Conservation (phyloP, 1,140 invertebrate genomes). For the Belonocnema kinseyi region DNA sequence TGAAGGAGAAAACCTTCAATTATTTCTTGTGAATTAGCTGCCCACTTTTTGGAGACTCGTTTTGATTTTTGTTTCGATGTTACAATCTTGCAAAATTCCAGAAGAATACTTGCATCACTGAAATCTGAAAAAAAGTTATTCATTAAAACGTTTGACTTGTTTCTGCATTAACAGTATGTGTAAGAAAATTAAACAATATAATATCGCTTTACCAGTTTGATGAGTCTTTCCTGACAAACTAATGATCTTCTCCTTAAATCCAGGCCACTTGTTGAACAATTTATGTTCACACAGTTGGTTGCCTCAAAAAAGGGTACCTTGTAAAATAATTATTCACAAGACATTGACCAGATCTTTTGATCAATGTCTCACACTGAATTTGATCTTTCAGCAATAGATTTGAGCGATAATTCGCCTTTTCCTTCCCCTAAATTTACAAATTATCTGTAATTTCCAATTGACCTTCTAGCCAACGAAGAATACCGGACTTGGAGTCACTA, state of each 20-base stretch:
- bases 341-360: neutral
- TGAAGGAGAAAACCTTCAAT: neutral
- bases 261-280: neutral
- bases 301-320: conserved; percentile 1
- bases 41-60: neutral
- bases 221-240: neutral
- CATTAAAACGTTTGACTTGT: neutral
- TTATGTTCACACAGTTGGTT: neutral
- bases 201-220: neutral
- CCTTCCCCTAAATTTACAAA: neutral
- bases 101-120: neutral
- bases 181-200: neutral
- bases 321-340: neutral
- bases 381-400: neutral
- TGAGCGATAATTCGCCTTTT: neutral
- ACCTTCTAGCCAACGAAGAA: neutral
- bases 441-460: neutral
- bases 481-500: neutral
- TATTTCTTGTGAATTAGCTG: neutral
- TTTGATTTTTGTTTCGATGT: neutral
- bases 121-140: neutral
- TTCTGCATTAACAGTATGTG: neutral
- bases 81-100: neutral
- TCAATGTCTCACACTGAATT: neutral
- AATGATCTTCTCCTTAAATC: neutral